These are phyloP conservation scores for Ricordea florida DNA, from an alignment of 92 coral and sea anemone genomes.

Conservation along the genomic window DNA sequence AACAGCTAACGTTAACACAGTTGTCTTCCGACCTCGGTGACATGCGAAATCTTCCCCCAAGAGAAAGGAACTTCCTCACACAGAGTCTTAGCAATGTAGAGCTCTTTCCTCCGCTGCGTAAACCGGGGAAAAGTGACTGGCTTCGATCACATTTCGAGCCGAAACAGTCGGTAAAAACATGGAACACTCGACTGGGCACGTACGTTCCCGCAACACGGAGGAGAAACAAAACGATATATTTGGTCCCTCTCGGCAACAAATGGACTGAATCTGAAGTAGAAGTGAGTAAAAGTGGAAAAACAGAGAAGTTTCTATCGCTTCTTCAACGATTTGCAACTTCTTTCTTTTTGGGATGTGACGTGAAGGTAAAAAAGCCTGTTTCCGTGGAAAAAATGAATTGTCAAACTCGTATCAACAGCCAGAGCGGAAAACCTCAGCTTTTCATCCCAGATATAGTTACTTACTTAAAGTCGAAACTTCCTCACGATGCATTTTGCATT, in stretches of 20 bases:
- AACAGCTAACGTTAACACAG: neutral
- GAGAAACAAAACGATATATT: slow-evolving; percentile 40
- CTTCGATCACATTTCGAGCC: slow-evolving; percentile 53
- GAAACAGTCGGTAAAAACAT: slow-evolving; percentile 39
- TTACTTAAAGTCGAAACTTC: slow-evolving; percentile 52
- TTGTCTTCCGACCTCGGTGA: slow-evolving; percentile 19
- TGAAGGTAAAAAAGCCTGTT: slow-evolving; percentile 30
- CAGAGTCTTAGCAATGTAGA: slow-evolving; percentile 17
- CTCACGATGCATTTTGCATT: slow-evolving; percentile 56
- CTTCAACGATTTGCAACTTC: slow-evolving; percentile 53
- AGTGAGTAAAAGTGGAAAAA: neutral
- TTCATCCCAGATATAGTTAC: slow-evolving; percentile 50
- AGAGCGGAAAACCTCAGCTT: slow-evolving; percentile 35
- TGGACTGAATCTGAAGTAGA: slow-evolving; percentile 47
- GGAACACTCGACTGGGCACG: slow-evolving; percentile 18
- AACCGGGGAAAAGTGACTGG: slow-evolving; percentile 54
- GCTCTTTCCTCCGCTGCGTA: slow-evolving; percentile 41
- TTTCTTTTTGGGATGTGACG: slow-evolving; percentile 48
- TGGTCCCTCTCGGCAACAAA: slow-evolving; percentile 55
- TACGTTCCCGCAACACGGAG: slow-evolving; percentile 18
- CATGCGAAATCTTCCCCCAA: slow-evolving; percentile 26
- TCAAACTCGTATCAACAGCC: slow-evolving; percentile 44
- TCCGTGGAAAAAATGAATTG: slow-evolving; percentile 37
- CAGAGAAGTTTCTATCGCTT: slow-evolving; percentile 38
- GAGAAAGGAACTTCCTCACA: slow-evolving; percentile 42